phyloP scores from a whole-genome alignment of 2,888 invertebrate species.

The Amphipoea oculea region DNA sequence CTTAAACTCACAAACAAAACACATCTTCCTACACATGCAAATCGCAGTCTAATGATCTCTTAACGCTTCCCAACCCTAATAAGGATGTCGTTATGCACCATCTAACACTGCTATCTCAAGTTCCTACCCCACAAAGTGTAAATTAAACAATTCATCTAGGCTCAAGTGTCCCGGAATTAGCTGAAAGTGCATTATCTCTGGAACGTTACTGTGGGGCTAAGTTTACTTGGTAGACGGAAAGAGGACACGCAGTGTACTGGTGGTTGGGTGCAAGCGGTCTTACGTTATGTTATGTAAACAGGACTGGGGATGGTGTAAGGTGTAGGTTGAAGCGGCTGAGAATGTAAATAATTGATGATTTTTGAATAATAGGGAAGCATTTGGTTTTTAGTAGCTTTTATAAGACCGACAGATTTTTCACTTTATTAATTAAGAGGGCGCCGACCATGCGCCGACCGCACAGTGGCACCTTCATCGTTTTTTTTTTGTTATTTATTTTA shows the following conservation, averaged over 20 bases:
- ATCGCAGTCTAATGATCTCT: conserved; percentile 59
- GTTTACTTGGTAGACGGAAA: conserved; percentile 77
- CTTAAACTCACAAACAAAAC: conserved; percentile 29
- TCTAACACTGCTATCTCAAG: conserved; percentile 59
- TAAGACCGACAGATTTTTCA: too few species aligned
- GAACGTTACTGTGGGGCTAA: conserved; percentile 71
- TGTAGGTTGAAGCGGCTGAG: conserved; percentile 5
- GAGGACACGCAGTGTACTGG: conserved; percentile 75
- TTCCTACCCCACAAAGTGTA: conserved; percentile 60
- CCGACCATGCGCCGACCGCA: too few species aligned
- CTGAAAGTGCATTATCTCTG: conserved; percentile 71
- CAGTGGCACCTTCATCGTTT: too few species aligned
- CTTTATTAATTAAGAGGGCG: too few species aligned
- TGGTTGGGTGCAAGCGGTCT: conserved; percentile 70
- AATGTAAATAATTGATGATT: not conserved
- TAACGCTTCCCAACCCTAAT: conserved; percentile 53
- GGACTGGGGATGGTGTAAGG: conserved; percentile 39
- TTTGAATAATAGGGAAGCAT: not conserved
- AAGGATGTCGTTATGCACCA: conserved; percentile 62
- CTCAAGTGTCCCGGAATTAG: conserved; percentile 71
- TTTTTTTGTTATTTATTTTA: too few species aligned
- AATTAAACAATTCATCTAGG: conserved; percentile 72
- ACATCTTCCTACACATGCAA: conserved; percentile 52
- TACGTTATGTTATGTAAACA: conserved; percentile 73
- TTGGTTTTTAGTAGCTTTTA: not conserved